Evolutionary conservation across 2,113 vertebrate genomes (phyloP).

Genomic region (Eulemur rufifrons): DNA sequence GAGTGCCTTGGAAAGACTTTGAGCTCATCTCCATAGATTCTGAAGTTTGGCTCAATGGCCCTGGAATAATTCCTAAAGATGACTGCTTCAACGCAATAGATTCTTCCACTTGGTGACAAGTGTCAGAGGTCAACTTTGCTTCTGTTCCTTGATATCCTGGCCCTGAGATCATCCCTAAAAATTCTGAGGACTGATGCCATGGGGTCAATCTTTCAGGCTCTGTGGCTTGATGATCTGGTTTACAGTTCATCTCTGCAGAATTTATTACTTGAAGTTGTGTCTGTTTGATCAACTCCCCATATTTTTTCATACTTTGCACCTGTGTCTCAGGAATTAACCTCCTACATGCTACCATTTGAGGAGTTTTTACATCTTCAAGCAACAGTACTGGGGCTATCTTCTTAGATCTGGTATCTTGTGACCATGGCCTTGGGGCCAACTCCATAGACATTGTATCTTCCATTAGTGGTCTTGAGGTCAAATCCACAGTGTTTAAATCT

Average conservation of each 20-base stretch:
- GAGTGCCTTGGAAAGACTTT: neutral
- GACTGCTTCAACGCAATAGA: neutral
- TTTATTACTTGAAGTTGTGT: slow-evolving; percentile 9
- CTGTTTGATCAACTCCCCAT: neutral
- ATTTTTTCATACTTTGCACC: slow-evolving; percentile 19
- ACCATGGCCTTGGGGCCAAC: neutral
- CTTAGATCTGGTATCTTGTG: slow-evolving; percentile 26
- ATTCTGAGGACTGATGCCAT: slow-evolving; percentile 14
- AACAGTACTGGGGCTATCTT: neutral
- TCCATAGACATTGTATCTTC: slow-evolving; percentile 30
- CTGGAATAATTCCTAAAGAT: slow-evolving; percentile 1
- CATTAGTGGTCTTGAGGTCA: neutral
- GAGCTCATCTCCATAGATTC: slow-evolving; percentile 22
- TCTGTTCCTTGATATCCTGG: neutral
- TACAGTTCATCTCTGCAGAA: neutral
- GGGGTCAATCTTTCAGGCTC: neutral
- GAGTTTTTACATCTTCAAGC: slow-evolving; percentile 6
- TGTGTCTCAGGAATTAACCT: slow-evolving; percentile 20
- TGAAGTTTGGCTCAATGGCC: neutral
- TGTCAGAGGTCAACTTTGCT: slow-evolving; percentile 21
- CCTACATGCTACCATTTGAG: slow-evolving; percentile 27
- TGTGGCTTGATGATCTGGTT: neutral
- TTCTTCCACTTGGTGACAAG: slow-evolving; percentile 1
- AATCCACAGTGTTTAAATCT: slow-evolving; percentile 17
- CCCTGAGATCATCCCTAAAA: neutral